Evolutionary conservation across 2,888 invertebrate genomes (phyloP).

Genomic region (Dryobota labecula): DNA sequence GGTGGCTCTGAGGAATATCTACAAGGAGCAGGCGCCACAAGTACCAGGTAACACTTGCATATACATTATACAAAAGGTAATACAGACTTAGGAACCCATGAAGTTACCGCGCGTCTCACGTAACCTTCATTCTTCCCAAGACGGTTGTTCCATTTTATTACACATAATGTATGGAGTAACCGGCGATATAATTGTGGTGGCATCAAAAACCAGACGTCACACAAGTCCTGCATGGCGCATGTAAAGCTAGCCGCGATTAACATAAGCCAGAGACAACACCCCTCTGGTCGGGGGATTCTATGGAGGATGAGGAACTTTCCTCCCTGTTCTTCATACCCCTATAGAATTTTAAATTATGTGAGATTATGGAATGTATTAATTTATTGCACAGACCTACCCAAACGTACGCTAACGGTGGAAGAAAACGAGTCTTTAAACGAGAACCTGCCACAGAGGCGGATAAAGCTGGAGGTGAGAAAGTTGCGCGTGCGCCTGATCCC

Average conservation of each 20-base stretch:
- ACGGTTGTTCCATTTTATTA: background rate
- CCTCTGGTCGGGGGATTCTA: background rate
- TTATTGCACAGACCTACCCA: conserved; percentile 69
- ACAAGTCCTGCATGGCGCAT: background rate
- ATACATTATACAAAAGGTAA: background rate
- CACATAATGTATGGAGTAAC: too few relatives aligned
- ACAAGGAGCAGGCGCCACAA: background rate
- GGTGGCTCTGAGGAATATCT: background rate
- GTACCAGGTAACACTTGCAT: conserved; percentile 4
- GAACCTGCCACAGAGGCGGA: conserved; percentile 79
- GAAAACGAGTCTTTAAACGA: conserved; percentile 82
- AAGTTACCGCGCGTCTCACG: background rate
- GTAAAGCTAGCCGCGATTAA: background rate
- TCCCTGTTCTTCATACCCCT: background rate
- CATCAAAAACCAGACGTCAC: background rate
- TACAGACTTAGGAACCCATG: background rate
- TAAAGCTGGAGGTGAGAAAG: conserved; percentile 68
- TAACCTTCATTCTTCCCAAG: background rate
- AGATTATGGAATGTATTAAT: background rate
- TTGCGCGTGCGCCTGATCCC: conserved; percentile 73
- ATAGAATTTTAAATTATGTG: background rate
- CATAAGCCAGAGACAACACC: background rate
- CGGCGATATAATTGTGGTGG: background rate
- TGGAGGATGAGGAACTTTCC: background rate
- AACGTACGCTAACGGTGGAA: conserved; percentile 81